Evolutionary conservation across 2,888 invertebrate genomes (phyloP).

Genomic region (Ceraclea dissimilis): DNA sequence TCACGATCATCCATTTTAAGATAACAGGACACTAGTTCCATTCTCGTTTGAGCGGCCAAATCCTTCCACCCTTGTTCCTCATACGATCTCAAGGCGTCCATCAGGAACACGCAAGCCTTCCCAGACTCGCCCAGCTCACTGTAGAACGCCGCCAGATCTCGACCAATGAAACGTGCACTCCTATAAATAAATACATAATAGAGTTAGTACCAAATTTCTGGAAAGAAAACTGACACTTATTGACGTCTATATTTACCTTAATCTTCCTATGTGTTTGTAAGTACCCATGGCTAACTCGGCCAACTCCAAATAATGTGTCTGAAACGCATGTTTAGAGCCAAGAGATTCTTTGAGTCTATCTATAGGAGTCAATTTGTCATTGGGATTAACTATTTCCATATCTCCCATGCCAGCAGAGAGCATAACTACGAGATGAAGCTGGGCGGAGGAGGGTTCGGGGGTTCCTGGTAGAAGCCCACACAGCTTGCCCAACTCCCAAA

Average conservation of each 20-base stretch:
- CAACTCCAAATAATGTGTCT: conserved; percentile 84
- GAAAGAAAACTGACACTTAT: neutral
- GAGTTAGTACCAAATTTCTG: too few species aligned
- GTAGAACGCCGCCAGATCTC: conserved; percentile 86
- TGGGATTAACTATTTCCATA: conserved; percentile 41
- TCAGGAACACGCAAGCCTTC: conserved; percentile 83
- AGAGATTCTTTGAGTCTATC: conserved; percentile 84
- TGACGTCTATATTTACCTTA: conserved; percentile 40
- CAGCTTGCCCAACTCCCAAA: conserved; percentile 76
- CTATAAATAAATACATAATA: too few species aligned
- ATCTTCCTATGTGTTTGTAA: conserved; percentile 84
- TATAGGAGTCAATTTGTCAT: conserved; percentile 51
- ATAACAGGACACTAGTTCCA: conserved; percentile 80
- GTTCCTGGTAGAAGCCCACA: conserved; percentile 86
- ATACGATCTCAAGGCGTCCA: conserved; percentile 78
- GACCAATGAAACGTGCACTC: conserved; percentile 77
- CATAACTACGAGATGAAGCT: conserved; percentile 83
- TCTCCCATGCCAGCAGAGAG: conserved; percentile 88
- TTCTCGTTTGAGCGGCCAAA: conserved; percentile 72
- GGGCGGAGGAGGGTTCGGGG: conserved; percentile 71
- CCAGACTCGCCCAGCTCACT: conserved; percentile 76
- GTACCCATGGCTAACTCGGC: conserved; percentile 94
- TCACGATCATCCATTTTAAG: conserved; percentile 70
- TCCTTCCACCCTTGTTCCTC: conserved; percentile 83
- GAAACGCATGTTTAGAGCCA: conserved; percentile 82